Conservation (phyloP, 2,113 vertebrate genomes). For the Plecotus auritus region DNA sequence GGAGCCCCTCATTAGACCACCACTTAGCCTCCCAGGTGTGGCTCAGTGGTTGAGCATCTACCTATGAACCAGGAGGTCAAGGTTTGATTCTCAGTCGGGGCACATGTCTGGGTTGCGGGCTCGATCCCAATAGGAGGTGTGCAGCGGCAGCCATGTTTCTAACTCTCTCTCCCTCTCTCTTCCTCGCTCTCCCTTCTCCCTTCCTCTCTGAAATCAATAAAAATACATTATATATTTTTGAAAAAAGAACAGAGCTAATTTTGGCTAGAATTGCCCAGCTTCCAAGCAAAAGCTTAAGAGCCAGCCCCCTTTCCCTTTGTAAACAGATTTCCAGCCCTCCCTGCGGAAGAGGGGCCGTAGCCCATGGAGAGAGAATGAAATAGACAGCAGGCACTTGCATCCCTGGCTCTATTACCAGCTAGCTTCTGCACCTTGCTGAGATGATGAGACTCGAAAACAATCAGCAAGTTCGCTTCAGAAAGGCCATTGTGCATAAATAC, state of each 20-base stretch:
- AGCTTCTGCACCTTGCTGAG: not conserved
- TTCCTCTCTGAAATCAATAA: no score
- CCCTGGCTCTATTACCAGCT: not conserved
- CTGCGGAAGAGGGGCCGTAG: not conserved
- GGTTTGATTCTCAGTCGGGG: no score
- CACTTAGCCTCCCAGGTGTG: not conserved
- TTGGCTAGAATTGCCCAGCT: not conserved
- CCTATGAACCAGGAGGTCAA: no score
- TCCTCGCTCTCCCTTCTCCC: no score
- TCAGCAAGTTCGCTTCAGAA: not conserved
- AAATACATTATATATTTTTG: no score
- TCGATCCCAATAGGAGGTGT: no score
- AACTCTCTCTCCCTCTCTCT: no score
- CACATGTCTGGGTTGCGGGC: no score
- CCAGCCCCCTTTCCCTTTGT: not conserved
- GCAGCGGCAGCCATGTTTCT: no score
- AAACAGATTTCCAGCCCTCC: not conserved
- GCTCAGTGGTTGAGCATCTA: no score
- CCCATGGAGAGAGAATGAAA: not conserved
- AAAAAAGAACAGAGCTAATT: no score
- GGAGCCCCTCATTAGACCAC: not conserved
- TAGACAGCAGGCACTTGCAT: not conserved
- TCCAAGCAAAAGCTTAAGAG: not conserved
- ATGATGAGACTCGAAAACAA: not conserved
- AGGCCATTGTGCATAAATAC: not conserved